Evolutionary conservation across 2,113 vertebrate genomes (phyloP).

Genomic region (Pogonocichla stellata): DNA sequence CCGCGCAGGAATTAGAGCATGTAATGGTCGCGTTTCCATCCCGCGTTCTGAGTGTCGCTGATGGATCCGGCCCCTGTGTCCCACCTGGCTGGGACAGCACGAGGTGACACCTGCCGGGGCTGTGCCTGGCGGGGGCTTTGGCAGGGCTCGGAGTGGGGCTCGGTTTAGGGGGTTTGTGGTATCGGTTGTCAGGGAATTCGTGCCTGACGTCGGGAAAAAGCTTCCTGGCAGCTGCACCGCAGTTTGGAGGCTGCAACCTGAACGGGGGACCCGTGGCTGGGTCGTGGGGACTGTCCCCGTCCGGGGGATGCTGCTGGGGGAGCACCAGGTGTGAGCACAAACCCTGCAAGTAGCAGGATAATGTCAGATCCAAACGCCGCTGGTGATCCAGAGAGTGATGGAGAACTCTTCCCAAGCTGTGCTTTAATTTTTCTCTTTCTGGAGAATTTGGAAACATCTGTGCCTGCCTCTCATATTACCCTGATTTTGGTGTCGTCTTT

Average conservation of each 20-base stretch:
- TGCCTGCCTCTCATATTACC: neutral
- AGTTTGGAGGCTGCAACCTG: neutral
- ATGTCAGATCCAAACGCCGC: neutral
- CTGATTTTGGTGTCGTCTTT: neutral
- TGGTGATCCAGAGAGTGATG: neutral
- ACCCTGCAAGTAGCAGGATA: neutral
- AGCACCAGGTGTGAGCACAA: fast-evolving
- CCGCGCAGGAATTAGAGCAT: neutral
- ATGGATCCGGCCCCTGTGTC: neutral
- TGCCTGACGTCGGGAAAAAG: neutral
- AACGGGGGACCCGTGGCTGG: neutral
- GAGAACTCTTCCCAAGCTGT: neutral
- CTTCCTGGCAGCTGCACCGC: constrained; percentile 13
- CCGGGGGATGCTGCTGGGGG: neutral
- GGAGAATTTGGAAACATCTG: constrained; percentile 3
- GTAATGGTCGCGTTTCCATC: neutral
- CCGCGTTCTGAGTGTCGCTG: neutral
- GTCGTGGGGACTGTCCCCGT: neutral
- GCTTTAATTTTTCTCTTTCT: neutral
- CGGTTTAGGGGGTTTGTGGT: neutral
- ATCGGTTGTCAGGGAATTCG: neutral
- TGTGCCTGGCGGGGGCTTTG: neutral
- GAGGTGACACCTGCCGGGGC: neutral
- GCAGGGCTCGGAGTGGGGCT: neutral
- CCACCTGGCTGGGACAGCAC: neutral